A percentile compares a stretch with the other conserved stretches of the same genome.
Conservation (phyloP, 2,888 invertebrate species). For the Deilephila elpenor region DNA sequence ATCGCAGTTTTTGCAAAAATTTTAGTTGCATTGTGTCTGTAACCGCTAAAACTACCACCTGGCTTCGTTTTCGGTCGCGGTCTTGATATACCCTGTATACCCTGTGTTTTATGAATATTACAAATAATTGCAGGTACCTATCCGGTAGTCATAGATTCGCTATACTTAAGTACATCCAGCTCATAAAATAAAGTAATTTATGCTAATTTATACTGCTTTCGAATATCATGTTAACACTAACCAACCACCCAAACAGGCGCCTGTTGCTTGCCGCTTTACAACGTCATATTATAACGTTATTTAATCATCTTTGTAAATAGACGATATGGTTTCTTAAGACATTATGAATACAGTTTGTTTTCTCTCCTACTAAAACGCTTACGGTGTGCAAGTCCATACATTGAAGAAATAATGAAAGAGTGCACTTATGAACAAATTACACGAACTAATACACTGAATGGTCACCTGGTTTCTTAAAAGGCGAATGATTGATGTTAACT, state of each 20-base stretch:
- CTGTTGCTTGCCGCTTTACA: constrained; percentile 45
- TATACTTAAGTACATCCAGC: too few species aligned
- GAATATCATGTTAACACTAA: not conserved
- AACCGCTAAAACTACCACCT: too few species aligned
- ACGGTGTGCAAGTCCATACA: constrained; percentile 26
- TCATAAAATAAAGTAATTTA: not conserved
- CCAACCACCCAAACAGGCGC: constrained; percentile 22
- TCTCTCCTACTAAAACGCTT: constrained; percentile 35
- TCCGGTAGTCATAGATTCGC: too few species aligned
- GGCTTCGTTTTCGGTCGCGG: too few species aligned
- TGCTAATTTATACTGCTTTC: too few species aligned
- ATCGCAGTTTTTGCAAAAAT: too few species aligned
- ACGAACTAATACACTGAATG: constrained; percentile 14
- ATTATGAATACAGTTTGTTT: not conserved
- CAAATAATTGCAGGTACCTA: not conserved
- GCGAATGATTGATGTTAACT: not conserved
- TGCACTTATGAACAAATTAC: constrained; percentile 12
- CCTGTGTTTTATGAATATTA: not conserved
- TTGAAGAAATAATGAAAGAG: not conserved
- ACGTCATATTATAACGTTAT: not conserved
- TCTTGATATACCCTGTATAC: too few species aligned
- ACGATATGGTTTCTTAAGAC: not conserved
- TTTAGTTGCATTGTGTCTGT: too few species aligned
- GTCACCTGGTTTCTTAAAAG: not conserved
- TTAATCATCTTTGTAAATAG: not conserved